Conservation (phyloP, 2,113 vertebrate genomes). For the Pelobates fuscus region DNA sequence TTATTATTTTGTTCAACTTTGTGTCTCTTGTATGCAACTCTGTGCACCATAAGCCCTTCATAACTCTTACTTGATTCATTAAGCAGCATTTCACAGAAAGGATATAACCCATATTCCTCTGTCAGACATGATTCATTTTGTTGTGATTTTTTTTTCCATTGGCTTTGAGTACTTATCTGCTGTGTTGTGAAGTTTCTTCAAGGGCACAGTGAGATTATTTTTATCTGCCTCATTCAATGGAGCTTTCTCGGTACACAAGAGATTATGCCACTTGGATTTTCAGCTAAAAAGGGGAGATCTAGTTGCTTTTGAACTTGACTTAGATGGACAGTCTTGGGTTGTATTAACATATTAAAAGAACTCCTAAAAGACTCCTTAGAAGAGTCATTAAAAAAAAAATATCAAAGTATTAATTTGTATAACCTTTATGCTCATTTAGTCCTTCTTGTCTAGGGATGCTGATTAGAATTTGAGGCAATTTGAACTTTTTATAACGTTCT, state of each 20-base stretch:
- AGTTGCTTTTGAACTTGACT: constrained; percentile 42
- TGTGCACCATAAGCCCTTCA: constrained; percentile 6
- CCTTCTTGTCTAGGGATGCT: constrained; percentile 36
- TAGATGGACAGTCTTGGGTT: constrained; percentile 40
- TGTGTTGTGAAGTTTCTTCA: constrained; percentile 36
- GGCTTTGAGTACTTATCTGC: constrained; percentile 32
- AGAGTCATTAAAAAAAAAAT: constrained; percentile 39
- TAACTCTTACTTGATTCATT: constrained; percentile 44
- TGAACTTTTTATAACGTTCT: background rate
- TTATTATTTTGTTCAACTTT: background rate
- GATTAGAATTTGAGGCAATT: constrained; percentile 20
- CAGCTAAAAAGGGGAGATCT: constrained; percentile 18
- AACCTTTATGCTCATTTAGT: constrained; percentile 6
- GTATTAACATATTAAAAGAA: constrained; percentile 36
- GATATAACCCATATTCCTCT: constrained; percentile 42
- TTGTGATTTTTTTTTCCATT: constrained; percentile 33
- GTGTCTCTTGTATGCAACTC: background rate
- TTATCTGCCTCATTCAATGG: constrained; percentile 36
- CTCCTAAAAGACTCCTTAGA: constrained; percentile 19
- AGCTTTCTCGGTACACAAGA: constrained; percentile 40
- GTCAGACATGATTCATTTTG: constrained; percentile 38
- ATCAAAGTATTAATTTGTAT: constrained; percentile 35
- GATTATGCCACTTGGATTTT: constrained; percentile 44
- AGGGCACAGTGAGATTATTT: constrained; percentile 44
- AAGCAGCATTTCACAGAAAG: constrained; percentile 19